phyloP scores from a whole-genome alignment of 2,797 vertebrate genomes.

The Argyrosomus regius region DNA sequence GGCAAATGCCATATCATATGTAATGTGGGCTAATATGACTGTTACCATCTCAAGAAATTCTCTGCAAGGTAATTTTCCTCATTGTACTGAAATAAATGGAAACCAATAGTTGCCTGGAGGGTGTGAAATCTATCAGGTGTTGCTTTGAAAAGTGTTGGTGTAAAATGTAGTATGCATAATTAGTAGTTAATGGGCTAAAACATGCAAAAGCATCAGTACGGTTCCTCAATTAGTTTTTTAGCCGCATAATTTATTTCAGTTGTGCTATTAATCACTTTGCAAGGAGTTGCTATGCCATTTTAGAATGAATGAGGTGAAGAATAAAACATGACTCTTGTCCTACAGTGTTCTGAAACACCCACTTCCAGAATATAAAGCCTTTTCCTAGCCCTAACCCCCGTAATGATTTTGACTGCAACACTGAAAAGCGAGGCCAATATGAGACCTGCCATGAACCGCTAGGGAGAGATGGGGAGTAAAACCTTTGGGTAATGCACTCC shows the following conservation, averaged over 20 bases:
- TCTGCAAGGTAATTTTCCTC: constrained; percentile 37
- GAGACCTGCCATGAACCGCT: constrained; percentile 54
- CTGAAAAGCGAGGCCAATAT: constrained; percentile 57
- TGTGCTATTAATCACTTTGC: constrained; percentile 45
- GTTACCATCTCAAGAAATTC: constrained; percentile 7
- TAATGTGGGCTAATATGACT: neutral
- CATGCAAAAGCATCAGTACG: constrained; percentile 48
- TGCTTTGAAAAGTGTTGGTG: constrained; percentile 40
- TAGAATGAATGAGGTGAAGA: constrained; percentile 4
- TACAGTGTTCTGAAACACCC: constrained; percentile 30
- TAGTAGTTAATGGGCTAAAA: constrained; percentile 53
- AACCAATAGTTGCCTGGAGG: constrained; percentile 35
- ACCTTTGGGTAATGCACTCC: constrained; percentile 77
- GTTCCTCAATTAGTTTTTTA: constrained; percentile 58
- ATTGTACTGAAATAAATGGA: constrained; percentile 30
- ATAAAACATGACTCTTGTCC: constrained; percentile 16
- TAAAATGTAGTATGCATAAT: constrained; percentile 37
- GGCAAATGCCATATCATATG: neutral
- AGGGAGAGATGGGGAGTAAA: constrained; percentile 71
- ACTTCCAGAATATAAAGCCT: constrained; percentile 18
- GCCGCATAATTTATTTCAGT: constrained; percentile 39
- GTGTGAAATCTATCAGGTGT: constrained; percentile 31
- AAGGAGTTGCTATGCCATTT: constrained; percentile 13
- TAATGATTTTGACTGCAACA: constrained; percentile 47
- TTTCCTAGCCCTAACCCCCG: constrained; percentile 14